Base-by-base conservation (phyloP, 2,888 invertebrate species). In the Xestia ashworthii region DNA sequence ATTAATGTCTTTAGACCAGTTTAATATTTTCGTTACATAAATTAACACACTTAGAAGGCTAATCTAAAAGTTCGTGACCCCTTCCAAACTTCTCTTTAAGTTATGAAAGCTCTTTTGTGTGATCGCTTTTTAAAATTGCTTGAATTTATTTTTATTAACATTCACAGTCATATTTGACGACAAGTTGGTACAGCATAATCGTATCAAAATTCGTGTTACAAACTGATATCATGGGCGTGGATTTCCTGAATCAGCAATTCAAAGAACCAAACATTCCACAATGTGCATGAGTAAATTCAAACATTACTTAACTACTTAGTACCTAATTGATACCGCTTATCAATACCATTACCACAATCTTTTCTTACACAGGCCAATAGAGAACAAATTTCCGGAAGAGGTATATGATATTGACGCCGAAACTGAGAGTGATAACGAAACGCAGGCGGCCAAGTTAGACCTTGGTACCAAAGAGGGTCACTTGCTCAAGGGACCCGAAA, bases 351-450 rank as follows among this genome's bases (percentile, higher is more conserved):
- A 76, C 72, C 48, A 67, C 71, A 80, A 85, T 83, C 73, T 76
- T 81, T 81, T 81, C 82, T 78, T 88, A 81, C 83, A 83, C 91
- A 96, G 96, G 89, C 94, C 95, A 50, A 88, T 95, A 85, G 93
- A 94, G 79, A 93, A 91, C 86, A 96, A 94, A 90, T 90, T 95
- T 81, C 93, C 98, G 89, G 98, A 99, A 92, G 99, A 99, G 94
- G 97, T 98, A 25, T 99, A 99, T 94, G 99, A 99, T 96, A 98
- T 99, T 83, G 99, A 99, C 94, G 98, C 98, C 12, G 98, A 99
- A 93, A 97, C 97, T 74, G 99, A 99, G 95, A 97, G 98, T 87
- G 97, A 98, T 85, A 98, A 98, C 93, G 98, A 98, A 93, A 98
- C 98, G 89, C 97, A 97, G 93, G 95, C 97, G 78, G 97, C 97